phyloP scores from a whole-genome alignment of 2,113 vertebrate genomes.

The Pavo muticus region DNA sequence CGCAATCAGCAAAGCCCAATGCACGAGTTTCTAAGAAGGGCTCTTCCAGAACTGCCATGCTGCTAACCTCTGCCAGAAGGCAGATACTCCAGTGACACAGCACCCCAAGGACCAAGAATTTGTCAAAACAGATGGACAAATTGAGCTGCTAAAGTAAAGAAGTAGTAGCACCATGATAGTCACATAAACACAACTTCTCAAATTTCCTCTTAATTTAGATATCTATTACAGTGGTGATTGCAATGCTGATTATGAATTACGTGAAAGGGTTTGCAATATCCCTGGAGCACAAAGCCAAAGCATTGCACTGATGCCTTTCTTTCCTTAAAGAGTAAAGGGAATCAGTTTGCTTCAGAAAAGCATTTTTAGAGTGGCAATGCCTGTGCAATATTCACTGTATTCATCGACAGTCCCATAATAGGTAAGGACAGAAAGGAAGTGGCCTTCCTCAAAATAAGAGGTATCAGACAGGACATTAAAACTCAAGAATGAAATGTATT shows the following conservation, averaged over 20 bases:
- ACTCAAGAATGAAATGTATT: neutral
- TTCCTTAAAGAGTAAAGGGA: neutral
- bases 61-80: constrained; percentile 51
- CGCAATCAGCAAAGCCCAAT: neutral
- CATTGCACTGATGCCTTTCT: neutral
- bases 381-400: neutral
- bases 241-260: neutral
- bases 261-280: neutral
- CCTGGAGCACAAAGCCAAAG: neutral
- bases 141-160: constrained; percentile 14
- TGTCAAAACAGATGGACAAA: constrained; percentile 6
- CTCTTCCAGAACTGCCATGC: neutral
- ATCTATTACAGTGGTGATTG: neutral
- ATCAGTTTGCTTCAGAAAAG: neutral
- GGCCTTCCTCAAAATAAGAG: neutral
- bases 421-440: constrained; percentile 15
- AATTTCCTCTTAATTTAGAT: neutral
- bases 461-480: neutral
- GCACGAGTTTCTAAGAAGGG: neutral
- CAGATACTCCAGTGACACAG: constrained; percentile 38
- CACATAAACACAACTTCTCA: neutral
- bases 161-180: neutral
- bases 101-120: constrained; percentile 44
- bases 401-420: constrained; percentile 2
- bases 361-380: neutral